Evolutionary conservation across 1,140 invertebrate genomes (phyloP), one percentile per base, ranked within the genome.

Genomic region (Anoplolepis gracilipes): DNA sequence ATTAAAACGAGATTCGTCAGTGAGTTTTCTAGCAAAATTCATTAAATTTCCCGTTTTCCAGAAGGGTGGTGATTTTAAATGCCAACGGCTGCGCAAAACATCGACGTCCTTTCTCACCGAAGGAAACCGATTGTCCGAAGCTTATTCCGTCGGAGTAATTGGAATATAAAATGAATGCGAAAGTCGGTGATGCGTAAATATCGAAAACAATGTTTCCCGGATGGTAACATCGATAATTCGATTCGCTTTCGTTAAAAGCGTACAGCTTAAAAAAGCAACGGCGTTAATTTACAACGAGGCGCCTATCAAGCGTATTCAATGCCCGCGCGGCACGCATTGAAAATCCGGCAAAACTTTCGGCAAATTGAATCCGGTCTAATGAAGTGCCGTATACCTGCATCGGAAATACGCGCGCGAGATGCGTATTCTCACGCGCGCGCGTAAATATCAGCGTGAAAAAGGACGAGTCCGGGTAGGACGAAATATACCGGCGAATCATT

Each of bases 341-440:
- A 67, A 67, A 79, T 46, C 65, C 30, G 69, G 25, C 55, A 77
- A 87, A 87, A 87, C 55, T 85, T 55, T 87, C 49, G 85, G 72
- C 30, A 78, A 87, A 87, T 86, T 62, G 64, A 87, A 87, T 87
- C 85, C 64, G 28, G 78, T 82, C 67, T 82, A 82, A 82, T 82
- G 78, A 82, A 82, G 78, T 73, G 53, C 78, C 25, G n/a, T n/a
- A 49, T 53, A 73, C 39, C 67, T 25, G 53, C 78, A 70, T 79
- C 77, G 62, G 19, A 13, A 36, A 10, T 61, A 36, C 53, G 70
- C 73, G 28, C 46, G 61, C 30, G 62, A 57, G 36, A 49, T 36
- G 42, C 42, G 25, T 33, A 64, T 33, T 46, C 39, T 67, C 61
- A 46, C n/a, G 25, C 16, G 25, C 59, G 2, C 28, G n/a, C 65